These are phyloP conservation scores for Columba guinea DNA, from an alignment of 2,797 vertebrate species.

Conservation along the genomic window DNA sequence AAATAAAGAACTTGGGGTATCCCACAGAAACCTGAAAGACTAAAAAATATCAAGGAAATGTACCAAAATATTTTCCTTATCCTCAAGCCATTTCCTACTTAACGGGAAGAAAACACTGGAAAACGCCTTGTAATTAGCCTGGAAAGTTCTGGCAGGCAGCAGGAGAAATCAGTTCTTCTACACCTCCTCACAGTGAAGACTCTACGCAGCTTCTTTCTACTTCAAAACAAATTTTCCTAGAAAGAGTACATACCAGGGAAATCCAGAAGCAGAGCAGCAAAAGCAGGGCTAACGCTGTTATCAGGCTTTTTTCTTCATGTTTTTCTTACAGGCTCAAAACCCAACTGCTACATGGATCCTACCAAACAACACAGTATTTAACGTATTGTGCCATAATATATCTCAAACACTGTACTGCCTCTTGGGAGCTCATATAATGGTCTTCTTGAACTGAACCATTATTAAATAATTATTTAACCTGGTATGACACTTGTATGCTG, in stretches of 20 bases:
- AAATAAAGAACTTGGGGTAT: neutral
- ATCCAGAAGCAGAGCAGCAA: neutral
- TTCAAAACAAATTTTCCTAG: neutral
- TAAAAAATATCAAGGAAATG: neutral
- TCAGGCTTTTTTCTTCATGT: neutral
- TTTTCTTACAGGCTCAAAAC: neutral
- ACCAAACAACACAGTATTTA: neutral
- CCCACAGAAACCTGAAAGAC: neutral
- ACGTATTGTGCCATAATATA: neutral
- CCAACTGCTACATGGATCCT: neutral
- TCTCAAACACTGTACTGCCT: neutral
- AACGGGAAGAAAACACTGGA: neutral
- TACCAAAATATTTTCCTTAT: neutral
- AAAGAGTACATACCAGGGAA: neutral
- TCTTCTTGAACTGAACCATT: neutral
- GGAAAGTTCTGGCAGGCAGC: neutral
- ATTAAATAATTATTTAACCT: neutral
- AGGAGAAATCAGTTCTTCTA: neutral
- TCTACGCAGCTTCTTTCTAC: neutral
- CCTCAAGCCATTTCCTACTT: neutral
- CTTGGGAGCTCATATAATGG: neutral
- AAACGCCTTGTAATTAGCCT: neutral
- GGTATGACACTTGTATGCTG: neutral
- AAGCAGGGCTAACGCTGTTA: neutral
- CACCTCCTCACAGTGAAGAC: neutral